Conservation (phyloP, 2,797 vertebrate species). For the Anabas testudineus region DNA sequence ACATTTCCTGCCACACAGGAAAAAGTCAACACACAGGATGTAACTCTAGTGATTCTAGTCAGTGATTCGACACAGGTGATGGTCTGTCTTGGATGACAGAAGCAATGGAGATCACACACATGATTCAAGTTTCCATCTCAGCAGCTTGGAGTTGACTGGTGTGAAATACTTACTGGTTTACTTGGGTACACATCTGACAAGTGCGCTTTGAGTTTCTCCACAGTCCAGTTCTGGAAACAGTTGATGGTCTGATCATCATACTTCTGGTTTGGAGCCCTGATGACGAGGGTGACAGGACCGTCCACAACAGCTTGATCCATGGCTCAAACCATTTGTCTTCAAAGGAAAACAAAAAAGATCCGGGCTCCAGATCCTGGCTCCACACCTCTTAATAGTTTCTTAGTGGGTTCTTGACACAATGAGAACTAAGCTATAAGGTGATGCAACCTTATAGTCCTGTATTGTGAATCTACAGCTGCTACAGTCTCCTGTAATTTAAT, state of each 20-base stretch:
- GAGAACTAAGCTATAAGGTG: background rate
- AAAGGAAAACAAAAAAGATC: slow-evolving; percentile 2
- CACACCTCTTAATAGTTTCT: background rate
- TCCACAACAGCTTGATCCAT: slow-evolving; percentile 89
- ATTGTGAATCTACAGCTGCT: slow-evolving; percentile 5
- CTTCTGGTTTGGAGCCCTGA: slow-evolving; percentile 96
- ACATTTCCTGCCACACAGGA: background rate
- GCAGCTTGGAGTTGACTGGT: background rate
- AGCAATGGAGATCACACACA: background rate
- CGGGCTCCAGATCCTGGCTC: background rate
- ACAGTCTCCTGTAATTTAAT: background rate
- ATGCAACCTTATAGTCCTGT: background rate
- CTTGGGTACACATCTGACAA: slow-evolving; percentile 93
- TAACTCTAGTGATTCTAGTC: background rate
- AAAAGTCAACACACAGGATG: background rate
- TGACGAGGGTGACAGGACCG: slow-evolving; percentile 91
- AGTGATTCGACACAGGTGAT: slow-evolving; percentile 9
- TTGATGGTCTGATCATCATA: slow-evolving; percentile 94
- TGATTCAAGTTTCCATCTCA: background rate
- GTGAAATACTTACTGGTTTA: slow-evolving; percentile 89
- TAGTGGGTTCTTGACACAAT: slow-evolving; percentile 7
- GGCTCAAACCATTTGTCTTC: slow-evolving; percentile 69
- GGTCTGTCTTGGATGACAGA: background rate
- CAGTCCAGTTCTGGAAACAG: slow-evolving; percentile 94
- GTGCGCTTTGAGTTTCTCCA: slow-evolving; percentile 92